A percentile compares a stretch with the other conserved stretches of the same genome.
phyloP scores from a whole-genome alignment of 1,140 invertebrate species.

The Calliopsis andreniformis region DNA sequence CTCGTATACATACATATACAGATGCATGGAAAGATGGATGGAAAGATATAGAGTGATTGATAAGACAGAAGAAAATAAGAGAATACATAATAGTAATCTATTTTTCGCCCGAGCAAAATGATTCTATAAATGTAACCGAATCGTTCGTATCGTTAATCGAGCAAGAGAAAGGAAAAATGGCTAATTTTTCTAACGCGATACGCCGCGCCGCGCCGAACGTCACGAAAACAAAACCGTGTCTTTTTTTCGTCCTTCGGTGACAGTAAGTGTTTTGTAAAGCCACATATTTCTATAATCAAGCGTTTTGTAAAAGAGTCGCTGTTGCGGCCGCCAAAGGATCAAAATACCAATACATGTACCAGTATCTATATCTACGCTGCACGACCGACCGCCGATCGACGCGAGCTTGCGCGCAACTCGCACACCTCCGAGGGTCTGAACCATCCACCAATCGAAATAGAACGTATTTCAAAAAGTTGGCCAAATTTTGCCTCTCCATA shows the following conservation, averaged over 20 bases:
- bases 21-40: background rate
- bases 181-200: conserved; percentile 58
- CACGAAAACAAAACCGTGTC: conserved; percentile 33
- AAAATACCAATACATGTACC: conserved; percentile 23
- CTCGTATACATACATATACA: too few species aligned
- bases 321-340: conserved; percentile 29
- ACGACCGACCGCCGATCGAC: conserved; percentile 38
- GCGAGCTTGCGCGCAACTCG: background rate
- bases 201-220: conserved; percentile 20
- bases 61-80: conserved; percentile 26
- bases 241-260: conserved; percentile 31
- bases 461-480: background rate
- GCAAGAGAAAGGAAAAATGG: conserved; percentile 25
- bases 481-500: background rate
- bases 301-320: conserved; percentile 41
- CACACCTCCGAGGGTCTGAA: background rate
- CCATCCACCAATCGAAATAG: too few species aligned
- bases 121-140: conserved; percentile 56
- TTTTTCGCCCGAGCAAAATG: conserved; percentile 58
- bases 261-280: conserved; percentile 52
- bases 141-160: conserved; percentile 53
- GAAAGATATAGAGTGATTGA: conserved; percentile 38
- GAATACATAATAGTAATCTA: conserved; percentile 61
- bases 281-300: conserved; percentile 59
- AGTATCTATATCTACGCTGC: background rate